A percentile compares a stretch with the other conserved stretches of the same genome.
These are phyloP conservation scores for Drosophila limbata DNA, from an alignment of 2,888 invertebrate species.

Conservation along the genomic window DNA sequence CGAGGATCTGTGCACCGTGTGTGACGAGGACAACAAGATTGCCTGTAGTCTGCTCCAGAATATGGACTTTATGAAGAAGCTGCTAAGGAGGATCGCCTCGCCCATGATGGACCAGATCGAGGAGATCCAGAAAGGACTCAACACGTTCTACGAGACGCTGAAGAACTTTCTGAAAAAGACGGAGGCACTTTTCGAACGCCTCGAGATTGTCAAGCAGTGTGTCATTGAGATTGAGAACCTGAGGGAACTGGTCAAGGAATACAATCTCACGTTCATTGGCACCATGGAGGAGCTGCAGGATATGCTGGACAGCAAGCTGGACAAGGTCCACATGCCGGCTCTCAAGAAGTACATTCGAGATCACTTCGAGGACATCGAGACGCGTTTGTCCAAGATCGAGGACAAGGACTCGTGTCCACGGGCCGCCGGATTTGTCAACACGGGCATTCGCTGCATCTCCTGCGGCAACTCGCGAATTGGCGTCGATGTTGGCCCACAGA, in stretches of 20 bases:
- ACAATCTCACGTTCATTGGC: slow-evolving; percentile 70
- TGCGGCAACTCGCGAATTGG: slow-evolving; percentile 79
- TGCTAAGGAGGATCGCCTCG: slow-evolving; percentile 73
- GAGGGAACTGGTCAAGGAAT: slow-evolving; percentile 52
- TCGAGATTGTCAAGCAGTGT: slow-evolving; percentile 78
- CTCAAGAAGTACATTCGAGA: slow-evolving; percentile 80
- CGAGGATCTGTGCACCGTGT: slow-evolving; percentile 80
- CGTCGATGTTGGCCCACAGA: slow-evolving; percentile 59
- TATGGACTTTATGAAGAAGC: slow-evolving; percentile 78
- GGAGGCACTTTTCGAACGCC: slow-evolving; percentile 71
- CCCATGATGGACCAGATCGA: slow-evolving; percentile 79
- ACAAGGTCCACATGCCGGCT: slow-evolving; percentile 83
- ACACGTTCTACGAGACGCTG: slow-evolving; percentile 67
- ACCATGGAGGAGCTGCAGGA: slow-evolving; percentile 84
- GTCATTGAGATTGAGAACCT: slow-evolving; percentile 73
- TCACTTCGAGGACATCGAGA: slow-evolving; percentile 68
- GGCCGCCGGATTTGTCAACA: slow-evolving; percentile 78
- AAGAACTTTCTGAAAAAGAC: slow-evolving; percentile 63
- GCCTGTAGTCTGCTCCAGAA: slow-evolving; percentile 80
- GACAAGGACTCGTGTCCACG: slow-evolving; percentile 73
- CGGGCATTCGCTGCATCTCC: slow-evolving; percentile 73
- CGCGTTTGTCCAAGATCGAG: slow-evolving; percentile 56
- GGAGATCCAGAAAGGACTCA: slow-evolving; percentile 61
- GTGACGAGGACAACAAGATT: slow-evolving; percentile 78
- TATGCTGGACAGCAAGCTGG: slow-evolving; percentile 83